Evolutionary conservation across 2,113 vertebrate genomes (phyloP), one percentile per base, ranked within the genome.

Genomic region (Pituophis catenifer): DNA sequence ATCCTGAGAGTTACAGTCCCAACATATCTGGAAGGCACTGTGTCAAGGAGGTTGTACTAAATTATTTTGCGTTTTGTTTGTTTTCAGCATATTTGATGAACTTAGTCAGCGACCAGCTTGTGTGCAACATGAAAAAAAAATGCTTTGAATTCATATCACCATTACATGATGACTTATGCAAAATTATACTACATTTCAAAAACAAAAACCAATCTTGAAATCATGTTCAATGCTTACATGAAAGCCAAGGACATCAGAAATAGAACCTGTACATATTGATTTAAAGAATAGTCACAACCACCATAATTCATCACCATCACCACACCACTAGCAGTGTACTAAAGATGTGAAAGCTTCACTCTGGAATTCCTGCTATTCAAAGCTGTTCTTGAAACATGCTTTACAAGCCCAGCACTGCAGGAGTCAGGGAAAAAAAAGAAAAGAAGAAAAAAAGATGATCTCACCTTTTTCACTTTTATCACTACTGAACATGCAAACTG

Each of bases 381-480:
- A 95, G 95, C 94, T 95, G 93, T 97, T 97, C 96, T 97, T 96
- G 93, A 96, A 97, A 96, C 97, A 97, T 97, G 96, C 96, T 97
- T 97, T 95, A 97, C 97, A 97, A 97, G 95, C 95, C 96, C 97
- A 96, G 97, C 96, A 96, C 96, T 95, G 97, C 96, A 97, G 94
- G 94, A 96, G 96, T 96, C 95, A 97, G 93, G 94, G 95, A 96
- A 95, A 94, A 54, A 59, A 86, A 26, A 44, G 38, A n/a, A 81
- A 81, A 81, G 65, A 38, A 96, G 95, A 97, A 93, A 95, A 94
- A 96, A 95, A 94, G 94, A 97, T 97, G 96, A 96, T 96, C 96
- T 97, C 97, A 97, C 97, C 96, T 97, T 97, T 96, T 97, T 95
- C 88, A 96, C 96, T 97, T 97, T 96, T 96, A 96, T 96, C 96